Conservation (phyloP, 1,140 invertebrate species). For the Globodera ellingtonae region DNA sequence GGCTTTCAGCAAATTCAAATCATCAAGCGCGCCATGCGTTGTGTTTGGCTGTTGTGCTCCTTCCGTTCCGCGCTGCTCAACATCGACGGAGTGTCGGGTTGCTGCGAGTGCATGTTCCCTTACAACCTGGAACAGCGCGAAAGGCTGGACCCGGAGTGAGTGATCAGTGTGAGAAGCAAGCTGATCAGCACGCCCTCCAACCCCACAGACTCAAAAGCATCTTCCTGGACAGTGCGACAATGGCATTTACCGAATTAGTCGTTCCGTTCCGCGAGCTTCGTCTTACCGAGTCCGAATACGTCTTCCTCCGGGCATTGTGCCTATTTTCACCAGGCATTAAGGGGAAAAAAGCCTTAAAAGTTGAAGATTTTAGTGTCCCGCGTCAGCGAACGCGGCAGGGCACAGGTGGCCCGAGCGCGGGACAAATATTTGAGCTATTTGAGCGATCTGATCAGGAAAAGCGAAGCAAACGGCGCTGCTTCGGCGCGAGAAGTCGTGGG, state of each 20-base stretch:
- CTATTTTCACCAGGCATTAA: constrained; percentile 40
- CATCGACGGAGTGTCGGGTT: constrained; percentile 22
- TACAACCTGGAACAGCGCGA: background rate
- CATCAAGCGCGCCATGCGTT: constrained; percentile 38
- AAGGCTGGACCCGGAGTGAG: constrained; percentile 20
- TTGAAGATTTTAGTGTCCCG: background rate
- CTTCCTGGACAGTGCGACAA: constrained; percentile 31
- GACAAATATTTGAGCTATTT: constrained; percentile 3
- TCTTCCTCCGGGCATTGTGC: constrained; percentile 42
- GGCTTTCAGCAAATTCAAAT: constrained; percentile 34
- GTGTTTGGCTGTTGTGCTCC: constrained; percentile 31
- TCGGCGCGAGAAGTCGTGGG: background rate
- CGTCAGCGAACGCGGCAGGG: background rate
- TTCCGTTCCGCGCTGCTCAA: constrained; percentile 34
- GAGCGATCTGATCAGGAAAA: background rate
- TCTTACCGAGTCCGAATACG: constrained; percentile 41
- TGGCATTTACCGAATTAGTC: constrained; percentile 37
- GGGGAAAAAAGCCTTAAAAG: background rate
- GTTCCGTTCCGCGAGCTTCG: constrained; percentile 39
- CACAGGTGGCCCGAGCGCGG: background rate
- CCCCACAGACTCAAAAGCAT: constrained; percentile 26
- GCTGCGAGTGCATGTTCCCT: constrained; percentile 23
- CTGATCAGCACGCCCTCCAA: background rate
- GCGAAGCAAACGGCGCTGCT: background rate
- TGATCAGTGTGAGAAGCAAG: background rate